Percentiles rank a stretch among this genome's conserved stretches.
phyloP scores from a whole-genome alignment of 2,113 vertebrate genomes.

The Chaetorhynchus papuensis region DNA sequence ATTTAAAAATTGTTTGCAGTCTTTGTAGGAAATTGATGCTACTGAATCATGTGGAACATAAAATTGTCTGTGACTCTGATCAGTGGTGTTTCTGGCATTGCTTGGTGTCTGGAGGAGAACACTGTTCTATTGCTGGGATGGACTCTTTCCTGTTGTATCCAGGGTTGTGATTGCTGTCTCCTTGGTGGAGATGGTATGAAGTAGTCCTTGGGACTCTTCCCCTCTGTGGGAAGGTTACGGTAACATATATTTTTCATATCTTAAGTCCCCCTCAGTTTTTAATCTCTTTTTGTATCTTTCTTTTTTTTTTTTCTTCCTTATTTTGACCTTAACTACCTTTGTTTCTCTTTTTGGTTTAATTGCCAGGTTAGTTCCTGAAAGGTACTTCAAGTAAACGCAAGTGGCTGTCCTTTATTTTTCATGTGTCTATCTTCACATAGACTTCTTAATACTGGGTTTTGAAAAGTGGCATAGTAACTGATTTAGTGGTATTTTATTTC shows the following conservation, averaged over 20 bases:
- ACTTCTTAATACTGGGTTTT: not conserved
- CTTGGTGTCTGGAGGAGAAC: not conserved
- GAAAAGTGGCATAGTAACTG: not conserved
- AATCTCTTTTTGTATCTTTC: not conserved
- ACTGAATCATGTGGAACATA: not conserved
- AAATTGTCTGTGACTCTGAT: not conserved
- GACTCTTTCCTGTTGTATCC: not conserved
- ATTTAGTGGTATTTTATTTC: not conserved
- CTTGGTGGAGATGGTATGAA: not conserved
- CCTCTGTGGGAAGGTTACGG: not conserved
- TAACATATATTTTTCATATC: fast-evolving
- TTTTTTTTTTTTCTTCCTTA: fast-evolving
- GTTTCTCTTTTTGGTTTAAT: not conserved
- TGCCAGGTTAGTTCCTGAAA: not conserved
- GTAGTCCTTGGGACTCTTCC: not conserved
- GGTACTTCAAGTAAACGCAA: not conserved
- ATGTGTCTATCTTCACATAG: fast-evolving
- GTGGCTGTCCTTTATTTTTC: not conserved
- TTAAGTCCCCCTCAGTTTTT: not conserved
- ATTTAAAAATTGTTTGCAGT: not conserved
- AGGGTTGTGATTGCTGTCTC: not conserved
- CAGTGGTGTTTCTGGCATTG: not conserved
- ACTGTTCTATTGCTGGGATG: not conserved
- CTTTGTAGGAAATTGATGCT: not conserved
- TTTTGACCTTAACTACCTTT: not conserved